phyloP scores from a whole-genome alignment of 2,888 invertebrate species.

The Archips crataeganus region DNA sequence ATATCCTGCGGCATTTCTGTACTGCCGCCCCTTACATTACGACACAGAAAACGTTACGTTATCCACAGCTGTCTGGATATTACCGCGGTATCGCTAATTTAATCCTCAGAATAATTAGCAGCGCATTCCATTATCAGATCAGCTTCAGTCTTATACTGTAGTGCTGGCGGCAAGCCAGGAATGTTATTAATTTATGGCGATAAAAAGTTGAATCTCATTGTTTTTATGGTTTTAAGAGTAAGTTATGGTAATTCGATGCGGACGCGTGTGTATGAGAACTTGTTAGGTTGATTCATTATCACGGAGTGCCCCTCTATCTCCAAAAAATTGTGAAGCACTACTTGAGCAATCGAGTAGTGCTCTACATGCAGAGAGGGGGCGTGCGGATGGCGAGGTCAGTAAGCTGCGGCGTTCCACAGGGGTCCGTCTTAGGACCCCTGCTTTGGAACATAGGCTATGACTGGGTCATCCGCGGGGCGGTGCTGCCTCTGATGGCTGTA shows the following conservation, averaged over 20 bases:
- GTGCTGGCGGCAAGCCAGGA: slow-evolving; percentile 29
- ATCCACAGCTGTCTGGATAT: slow-evolving; percentile 41
- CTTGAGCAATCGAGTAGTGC: too few species aligned
- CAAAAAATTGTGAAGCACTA: too few species aligned
- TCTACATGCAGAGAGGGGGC: too few species aligned
- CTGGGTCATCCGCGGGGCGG: too few species aligned
- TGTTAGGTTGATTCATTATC: neutral
- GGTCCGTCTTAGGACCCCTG: too few species aligned
- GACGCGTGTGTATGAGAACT: neutral
- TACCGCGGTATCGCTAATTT: slow-evolving; percentile 36
- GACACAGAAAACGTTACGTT: slow-evolving; percentile 22
- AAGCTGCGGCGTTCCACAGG: too few species aligned
- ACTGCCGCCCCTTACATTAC: slow-evolving; percentile 4
- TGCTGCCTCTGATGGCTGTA: too few species aligned
- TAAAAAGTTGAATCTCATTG: slow-evolving; percentile 34
- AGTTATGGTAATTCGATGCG: neutral
- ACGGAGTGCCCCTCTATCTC: too few species aligned
- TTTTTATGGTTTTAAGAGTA: slow-evolving; percentile 16
- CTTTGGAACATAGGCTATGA: too few species aligned
- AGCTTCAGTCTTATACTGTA: slow-evolving; percentile 32
- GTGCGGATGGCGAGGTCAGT: too few species aligned
- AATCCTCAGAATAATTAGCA: slow-evolving; percentile 40
- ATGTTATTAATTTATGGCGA: slow-evolving; percentile 40
- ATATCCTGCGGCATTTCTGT: neutral
- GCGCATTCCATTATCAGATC: slow-evolving; percentile 40